Evolutionary conservation across 92 coral and sea anemone species (phyloP), one percentile per base, ranked within the genome.

Genomic region (Palythoa grandis): DNA sequence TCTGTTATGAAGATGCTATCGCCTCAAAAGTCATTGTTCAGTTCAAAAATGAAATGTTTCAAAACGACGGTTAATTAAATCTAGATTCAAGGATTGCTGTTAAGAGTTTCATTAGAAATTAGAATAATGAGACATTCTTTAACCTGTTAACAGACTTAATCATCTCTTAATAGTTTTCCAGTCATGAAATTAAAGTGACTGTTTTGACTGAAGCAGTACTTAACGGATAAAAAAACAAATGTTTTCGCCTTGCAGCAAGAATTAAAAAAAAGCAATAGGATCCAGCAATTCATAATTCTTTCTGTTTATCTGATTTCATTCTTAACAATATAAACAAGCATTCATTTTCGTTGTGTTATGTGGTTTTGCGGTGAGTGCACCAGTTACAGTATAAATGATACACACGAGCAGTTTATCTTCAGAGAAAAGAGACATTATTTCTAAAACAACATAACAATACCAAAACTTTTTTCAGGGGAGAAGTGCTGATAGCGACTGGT

Each of bases 1-100:
- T 37, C 82, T 57, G 70, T 77, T 53, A 14, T 25, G 82, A 15
- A 53, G 48, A 56, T 35, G 69, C 19, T 56, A 54, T 77, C 82
- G 11, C 37, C 69, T 9, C 12, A 4, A 24, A 56, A 23, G 6
- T 77, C 50, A 57, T 7, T 25, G 43, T 53, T 25, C 25, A 53
- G 47, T 57, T 6, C 25, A 37, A 57, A 6, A 54, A 6, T 58
- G 23, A 0, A 35, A 14, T 56, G 8, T 37, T 15, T 13, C 58
- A 10, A 56, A 22, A 14, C 11, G 82, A 77, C 3, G 15, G 67
- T 29, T 77, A 60, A 29, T 16, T 47, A 37, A n/a, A 29, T 24
- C 52, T 40, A 57, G 69, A 38, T 25, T 6, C 82, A 17, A 54
- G 58, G 67, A 54, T 39, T 54, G 10, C 12, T 58, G 17, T 58